A percentile compares a stretch with the other conserved stretches of the same genome.
Conservation (phyloP, 30 jellyfish, hydroid and myxozoan species). For the Aurelia aurita region DNA sequence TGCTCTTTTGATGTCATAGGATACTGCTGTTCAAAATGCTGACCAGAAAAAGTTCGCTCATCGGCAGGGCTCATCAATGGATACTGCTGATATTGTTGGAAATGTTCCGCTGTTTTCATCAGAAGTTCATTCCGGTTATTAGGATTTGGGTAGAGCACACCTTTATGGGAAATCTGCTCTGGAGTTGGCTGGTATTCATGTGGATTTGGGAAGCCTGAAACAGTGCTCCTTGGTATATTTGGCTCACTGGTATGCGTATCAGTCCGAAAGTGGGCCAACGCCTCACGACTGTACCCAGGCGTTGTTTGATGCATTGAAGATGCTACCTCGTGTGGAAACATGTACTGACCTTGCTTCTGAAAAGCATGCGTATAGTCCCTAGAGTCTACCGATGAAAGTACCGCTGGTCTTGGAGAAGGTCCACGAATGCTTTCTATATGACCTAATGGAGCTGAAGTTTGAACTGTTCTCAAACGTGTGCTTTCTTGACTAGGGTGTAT, state of each 20-base stretch:
- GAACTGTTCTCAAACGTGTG: slow-evolving; percentile 5
- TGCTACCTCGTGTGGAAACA: slow-evolving; percentile 15
- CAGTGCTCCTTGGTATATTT: neutral
- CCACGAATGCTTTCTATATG: neutral
- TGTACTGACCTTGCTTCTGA: slow-evolving; percentile 11
- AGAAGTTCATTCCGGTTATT: slow-evolving; percentile 6
- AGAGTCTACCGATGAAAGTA: neutral
- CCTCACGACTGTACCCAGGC: slow-evolving; percentile 9
- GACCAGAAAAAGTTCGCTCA: slow-evolving; percentile 21
- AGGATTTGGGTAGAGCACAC: slow-evolving; percentile 1
- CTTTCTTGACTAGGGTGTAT: neutral
- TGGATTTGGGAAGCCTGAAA: neutral
- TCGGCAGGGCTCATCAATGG: slow-evolving; percentile 11
- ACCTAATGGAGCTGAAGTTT: neutral
- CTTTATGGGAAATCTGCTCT: slow-evolving; percentile 9
- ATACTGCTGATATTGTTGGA: slow-evolving; percentile 9
- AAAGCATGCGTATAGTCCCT: neutral
- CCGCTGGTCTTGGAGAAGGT: slow-evolving; percentile 8
- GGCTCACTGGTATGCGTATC: neutral
- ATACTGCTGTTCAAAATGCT: slow-evolving; percentile 13
- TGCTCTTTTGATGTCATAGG: slow-evolving; percentile 49
- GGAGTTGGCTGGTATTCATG: neutral
- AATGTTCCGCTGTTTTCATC: neutral
- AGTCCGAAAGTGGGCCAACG: neutral
- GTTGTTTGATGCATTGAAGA: neutral